phyloP scores from a whole-genome alignment of 2,888 invertebrate species.

The Allolobophora icterica region DNA sequence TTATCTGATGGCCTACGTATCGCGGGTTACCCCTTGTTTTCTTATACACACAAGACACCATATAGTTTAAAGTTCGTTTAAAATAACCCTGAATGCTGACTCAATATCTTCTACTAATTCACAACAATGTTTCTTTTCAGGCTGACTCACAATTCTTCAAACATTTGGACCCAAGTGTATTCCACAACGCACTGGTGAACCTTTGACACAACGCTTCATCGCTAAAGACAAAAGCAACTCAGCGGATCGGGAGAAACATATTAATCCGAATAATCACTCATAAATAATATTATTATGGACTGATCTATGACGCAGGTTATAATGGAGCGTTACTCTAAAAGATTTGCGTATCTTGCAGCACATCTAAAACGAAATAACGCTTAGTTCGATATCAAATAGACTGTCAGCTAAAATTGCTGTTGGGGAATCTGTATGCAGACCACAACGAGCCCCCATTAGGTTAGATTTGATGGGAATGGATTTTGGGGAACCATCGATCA shows the following conservation, averaged over 20 bases:
- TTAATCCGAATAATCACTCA: background rate
- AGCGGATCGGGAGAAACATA: background rate
- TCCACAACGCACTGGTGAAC: background rate
- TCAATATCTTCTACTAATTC: background rate
- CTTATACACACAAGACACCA: background rate
- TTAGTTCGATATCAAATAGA: too few species aligned
- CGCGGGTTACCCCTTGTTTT: too few species aligned
- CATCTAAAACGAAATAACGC: too few species aligned
- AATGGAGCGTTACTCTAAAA: too few species aligned
- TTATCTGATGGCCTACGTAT: too few species aligned
- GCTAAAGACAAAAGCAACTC: background rate
- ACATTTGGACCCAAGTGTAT: background rate
- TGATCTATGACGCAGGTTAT: background rate
- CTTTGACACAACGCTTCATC: background rate
- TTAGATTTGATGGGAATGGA: too few species aligned
- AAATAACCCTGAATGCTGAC: background rate
- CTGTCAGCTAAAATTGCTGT: too few species aligned
- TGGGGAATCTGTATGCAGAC: too few species aligned
- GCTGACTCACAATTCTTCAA: background rate
- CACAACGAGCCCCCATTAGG: too few species aligned
- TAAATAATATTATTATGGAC: background rate
- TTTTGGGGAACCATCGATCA: too few species aligned
- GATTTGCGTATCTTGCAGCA: too few species aligned
- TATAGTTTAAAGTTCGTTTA: background rate
- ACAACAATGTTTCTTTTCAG: background rate